These are phyloP conservation scores for Premnoplex brunnescens DNA, from an alignment of 2,797 vertebrate genomes.

Conservation along the genomic window DNA sequence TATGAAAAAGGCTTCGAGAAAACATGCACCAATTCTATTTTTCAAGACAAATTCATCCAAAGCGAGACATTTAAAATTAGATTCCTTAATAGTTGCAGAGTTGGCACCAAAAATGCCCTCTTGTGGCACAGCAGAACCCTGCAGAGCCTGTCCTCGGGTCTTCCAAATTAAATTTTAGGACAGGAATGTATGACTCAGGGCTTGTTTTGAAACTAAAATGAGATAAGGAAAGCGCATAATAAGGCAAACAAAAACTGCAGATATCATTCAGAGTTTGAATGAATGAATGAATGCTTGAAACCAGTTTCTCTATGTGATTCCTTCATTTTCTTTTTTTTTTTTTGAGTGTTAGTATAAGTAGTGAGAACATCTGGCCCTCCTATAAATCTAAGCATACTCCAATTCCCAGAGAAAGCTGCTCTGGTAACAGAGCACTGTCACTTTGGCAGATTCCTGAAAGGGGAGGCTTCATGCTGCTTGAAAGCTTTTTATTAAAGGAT, in stretches of 20 bases:
- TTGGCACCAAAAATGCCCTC: constrained; percentile 35
- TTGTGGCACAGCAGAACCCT: constrained; percentile 33
- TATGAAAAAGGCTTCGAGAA: neutral
- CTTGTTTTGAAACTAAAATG: neutral
- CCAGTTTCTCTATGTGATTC: neutral
- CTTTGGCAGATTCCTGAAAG: neutral
- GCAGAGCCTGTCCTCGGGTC: neutral
- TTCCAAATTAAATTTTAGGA: neutral
- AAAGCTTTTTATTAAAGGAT: neutral
- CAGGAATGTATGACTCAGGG: neutral
- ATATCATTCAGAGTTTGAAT: neutral
- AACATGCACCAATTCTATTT: neutral
- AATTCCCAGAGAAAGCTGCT: neutral
- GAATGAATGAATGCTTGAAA: neutral
- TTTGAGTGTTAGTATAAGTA: neutral
- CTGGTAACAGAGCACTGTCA: neutral
- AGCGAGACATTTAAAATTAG: neutral
- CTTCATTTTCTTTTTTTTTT: neutral
- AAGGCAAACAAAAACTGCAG: neutral
- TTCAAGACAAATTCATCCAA: neutral
- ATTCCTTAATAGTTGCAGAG: neutral
- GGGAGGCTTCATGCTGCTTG: neutral
- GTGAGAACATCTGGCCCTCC: neutral
- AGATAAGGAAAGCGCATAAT: neutral
- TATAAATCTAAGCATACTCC: neutral